Evolutionary conservation across 2,113 vertebrate genomes (phyloP).

Genomic region (Xenotilapia leptura): DNA sequence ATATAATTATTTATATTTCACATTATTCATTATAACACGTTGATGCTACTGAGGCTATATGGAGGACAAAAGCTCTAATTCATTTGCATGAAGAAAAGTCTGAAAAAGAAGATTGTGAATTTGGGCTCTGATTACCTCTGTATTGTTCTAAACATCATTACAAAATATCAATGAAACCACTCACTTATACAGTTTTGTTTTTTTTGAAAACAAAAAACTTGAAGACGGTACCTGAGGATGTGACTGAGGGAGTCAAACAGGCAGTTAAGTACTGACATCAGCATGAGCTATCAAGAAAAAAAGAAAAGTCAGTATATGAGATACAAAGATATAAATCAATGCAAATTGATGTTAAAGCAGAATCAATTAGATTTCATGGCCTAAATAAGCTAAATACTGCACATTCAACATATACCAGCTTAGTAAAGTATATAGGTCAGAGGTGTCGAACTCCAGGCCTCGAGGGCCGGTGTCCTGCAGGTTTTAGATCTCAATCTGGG

Average conservation of each 20-base stretch:
- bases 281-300: constrained; percentile 72
- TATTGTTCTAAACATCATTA: background rate
- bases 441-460: background rate
- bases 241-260: constrained; percentile 78
- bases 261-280: constrained; percentile 79
- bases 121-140: background rate
- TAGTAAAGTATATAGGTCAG: background rate
- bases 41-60: background rate
- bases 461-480: background rate
- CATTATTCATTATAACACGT: background rate
- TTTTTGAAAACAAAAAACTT: background rate
- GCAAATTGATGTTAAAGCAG: background rate
- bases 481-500: background rate
- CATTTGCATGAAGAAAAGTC: background rate
- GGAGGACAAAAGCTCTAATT: background rate
- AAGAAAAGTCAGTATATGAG: background rate
- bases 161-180: background rate
- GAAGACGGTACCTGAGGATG: constrained; percentile 73
- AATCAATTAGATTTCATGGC: background rate
- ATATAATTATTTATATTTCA: background rate
- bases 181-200: background rate
- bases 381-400: background rate
- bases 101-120: background rate
- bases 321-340: background rate
- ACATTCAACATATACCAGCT: background rate